Base-by-base conservation (phyloP, 64 coral and sea anemone genomes). In the Montipora foliosa region DNA sequence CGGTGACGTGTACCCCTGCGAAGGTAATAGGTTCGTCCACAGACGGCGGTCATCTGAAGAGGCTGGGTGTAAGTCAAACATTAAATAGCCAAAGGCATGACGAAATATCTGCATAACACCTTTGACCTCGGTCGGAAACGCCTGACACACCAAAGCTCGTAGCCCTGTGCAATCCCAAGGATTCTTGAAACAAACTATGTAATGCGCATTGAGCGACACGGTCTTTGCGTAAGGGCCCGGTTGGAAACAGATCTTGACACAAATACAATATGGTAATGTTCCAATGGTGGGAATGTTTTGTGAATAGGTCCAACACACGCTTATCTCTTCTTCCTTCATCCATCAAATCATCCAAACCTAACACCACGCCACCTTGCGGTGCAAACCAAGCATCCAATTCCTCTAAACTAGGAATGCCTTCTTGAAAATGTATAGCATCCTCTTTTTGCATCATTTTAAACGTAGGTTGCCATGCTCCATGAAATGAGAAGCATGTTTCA, bases 301-400 rank as follows among this genome's bases (percentile, higher is more conserved):
- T 93, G 73, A 74, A 88, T 55, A 17, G 75, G 80, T 37, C 37
- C 37, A 86, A 61, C 6, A 94, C 74, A 0, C 21, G 48, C 75
- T 94, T 68, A 22, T 94, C 87, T 3, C 75, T 83, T 6, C 22
- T 4, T 1, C 64, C 67, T 80, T 79, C 66, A 5, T 75, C 86
- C 92, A 94, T 94, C 6, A 94, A 29, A 66, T 94, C 92, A 51
- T 95, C 88, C 55, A 95, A 6, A 6, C 91, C 67, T 64, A 95
- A 70, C 5, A 95, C 25, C 10, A 4, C 52, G 0, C 93, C 93
- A 5, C 79, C 79, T 2, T 81, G 0, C 0, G 52, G 52, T 10
- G 6, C 3, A 14, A 60, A 81, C 50, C 79, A 55, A 7, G 7
- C 24, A 3, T 22, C 0, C n/a, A 60, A 60, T 1, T 4, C 8